phyloP scores from a whole-genome alignment of 35 echinoderm and acorn worm genomes.

The Holothuria glaberrima region DNA sequence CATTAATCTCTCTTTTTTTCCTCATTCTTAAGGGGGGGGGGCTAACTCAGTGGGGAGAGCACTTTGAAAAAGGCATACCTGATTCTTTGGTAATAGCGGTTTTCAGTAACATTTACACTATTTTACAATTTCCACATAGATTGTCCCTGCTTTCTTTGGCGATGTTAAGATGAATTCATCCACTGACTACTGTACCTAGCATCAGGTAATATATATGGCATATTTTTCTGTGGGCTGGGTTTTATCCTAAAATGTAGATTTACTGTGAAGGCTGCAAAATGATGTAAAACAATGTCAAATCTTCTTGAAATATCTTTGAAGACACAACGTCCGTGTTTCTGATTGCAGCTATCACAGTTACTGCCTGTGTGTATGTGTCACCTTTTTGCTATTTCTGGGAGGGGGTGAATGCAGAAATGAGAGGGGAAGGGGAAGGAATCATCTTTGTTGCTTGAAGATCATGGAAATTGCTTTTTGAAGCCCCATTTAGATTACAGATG shows the following conservation, averaged over 20 bases:
- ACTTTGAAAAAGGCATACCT: no score
- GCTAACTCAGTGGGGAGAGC: no score
- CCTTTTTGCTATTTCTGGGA: neutral
- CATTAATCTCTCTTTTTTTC: no score
- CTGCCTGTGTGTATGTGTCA: neutral
- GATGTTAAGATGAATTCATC: neutral
- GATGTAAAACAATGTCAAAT: constrained; percentile 5
- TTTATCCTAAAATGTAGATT: neutral
- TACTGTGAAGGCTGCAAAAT: neutral
- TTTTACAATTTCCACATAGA: neutral
- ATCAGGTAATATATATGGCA: neutral
- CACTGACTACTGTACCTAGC: neutral
- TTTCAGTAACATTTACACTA: no score
- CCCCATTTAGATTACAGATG: no score
- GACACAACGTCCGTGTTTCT: constrained; percentile 31
- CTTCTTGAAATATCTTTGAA: neutral
- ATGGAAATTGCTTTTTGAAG: no score
- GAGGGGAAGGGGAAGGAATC: neutral
- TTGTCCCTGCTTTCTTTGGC: neutral
- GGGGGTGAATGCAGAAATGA: neutral
- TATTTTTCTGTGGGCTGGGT: neutral
- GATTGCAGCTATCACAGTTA: neutral
- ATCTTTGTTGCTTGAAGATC: no score
- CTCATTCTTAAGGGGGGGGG: no score
- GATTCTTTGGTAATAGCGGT: no score